phyloP scores from a whole-genome alignment of 2,797 vertebrate genomes.

The Myotis findleyi region DNA sequence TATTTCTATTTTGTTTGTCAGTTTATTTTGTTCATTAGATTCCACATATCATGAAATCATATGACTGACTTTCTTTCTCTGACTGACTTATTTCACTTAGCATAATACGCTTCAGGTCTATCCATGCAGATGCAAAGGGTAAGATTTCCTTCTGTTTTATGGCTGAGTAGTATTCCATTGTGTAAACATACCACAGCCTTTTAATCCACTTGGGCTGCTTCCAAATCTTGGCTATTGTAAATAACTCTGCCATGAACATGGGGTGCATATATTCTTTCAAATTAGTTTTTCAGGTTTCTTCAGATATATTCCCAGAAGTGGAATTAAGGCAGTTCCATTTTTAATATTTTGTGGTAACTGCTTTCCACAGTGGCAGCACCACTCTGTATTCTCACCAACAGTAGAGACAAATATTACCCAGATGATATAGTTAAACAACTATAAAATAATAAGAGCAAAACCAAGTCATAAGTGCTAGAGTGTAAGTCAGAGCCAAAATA shows the following conservation, averaged over 20 bases:
- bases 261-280: neutral
- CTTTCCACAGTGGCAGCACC: neutral
- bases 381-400: neutral
- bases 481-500: neutral
- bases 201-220: neutral
- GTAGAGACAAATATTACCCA: neutral
- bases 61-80: neutral
- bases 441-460: neutral
- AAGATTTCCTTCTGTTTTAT: neutral
- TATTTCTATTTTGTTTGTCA: neutral
- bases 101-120: neutral
- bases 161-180: neutral
- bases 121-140: neutral
- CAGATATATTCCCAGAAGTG: neutral
- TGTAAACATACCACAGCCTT: neutral
- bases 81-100: neutral
- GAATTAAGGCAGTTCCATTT: neutral
- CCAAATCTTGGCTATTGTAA: neutral
- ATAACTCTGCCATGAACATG: neutral
- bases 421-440: neutral
- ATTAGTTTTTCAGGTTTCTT: neutral
- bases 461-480: neutral
- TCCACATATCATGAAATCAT: neutral
- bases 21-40: neutral
- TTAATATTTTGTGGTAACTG: neutral